These are phyloP conservation scores for Leptothorax acervorum DNA, from an alignment of 2,888 invertebrate species.

Conservation along the genomic window DNA sequence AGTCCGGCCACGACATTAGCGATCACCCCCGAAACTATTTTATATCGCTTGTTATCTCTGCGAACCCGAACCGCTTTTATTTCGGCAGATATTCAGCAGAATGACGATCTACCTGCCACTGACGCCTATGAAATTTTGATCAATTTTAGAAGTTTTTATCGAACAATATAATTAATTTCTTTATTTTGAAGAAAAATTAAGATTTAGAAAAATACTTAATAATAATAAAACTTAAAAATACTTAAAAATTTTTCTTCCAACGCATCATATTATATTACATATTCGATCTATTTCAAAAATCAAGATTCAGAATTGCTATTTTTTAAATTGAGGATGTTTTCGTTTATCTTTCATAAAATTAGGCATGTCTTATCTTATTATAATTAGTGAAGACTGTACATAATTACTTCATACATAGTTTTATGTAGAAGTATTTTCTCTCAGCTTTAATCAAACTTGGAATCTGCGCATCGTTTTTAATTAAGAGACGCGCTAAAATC, in stretches of 20 bases:
- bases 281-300: neutral
- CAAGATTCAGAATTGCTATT: neutral
- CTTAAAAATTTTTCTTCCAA: neutral
- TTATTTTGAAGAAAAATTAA: neutral
- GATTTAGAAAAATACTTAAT: neutral
- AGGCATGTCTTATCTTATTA: neutral
- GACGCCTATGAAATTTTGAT: neutral
- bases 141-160: neutral
- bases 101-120: neutral
- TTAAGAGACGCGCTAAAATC: slow-evolving; percentile 13
- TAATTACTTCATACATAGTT: neutral
- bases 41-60: slow-evolving; percentile 27
- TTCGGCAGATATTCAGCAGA: neutral
- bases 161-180: neutral
- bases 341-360: neutral
- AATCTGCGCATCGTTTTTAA: neutral
- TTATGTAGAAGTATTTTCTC: neutral
- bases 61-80: slow-evolving; percentile 25
- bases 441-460: neutral
- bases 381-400: neutral
- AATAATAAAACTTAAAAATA: no score
- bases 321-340: neutral
- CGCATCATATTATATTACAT: neutral
- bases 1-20: slow-evolving; percentile 47
- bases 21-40: slow-evolving; percentile 49